These are phyloP conservation scores for Poeciliopsis infans DNA, from an alignment of 2,797 vertebrate genomes.

Conservation along the genomic window DNA sequence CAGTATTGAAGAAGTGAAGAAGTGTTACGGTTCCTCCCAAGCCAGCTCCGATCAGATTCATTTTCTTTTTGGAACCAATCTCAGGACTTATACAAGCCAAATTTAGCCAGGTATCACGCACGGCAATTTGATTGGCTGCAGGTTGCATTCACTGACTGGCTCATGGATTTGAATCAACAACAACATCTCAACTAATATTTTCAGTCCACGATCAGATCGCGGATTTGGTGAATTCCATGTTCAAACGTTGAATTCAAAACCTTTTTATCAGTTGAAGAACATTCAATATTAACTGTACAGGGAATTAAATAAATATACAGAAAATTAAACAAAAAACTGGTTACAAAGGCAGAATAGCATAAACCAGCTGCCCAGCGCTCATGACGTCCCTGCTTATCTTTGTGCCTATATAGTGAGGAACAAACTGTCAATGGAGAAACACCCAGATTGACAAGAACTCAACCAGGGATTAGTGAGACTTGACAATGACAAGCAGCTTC, in stretches of 20 bases:
- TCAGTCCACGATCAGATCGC: rapidly evolving
- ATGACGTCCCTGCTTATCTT: too few species aligned
- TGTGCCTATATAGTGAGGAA: too few species aligned
- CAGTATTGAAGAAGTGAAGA: neutral
- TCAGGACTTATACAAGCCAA: neutral
- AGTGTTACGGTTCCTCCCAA: neutral
- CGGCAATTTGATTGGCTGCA: neutral
- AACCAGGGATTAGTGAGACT: neutral
- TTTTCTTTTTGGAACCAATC: neutral
- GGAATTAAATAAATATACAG: too few species aligned
- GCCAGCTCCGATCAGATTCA: too few species aligned
- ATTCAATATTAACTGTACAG: too few species aligned
- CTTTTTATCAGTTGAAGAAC: too few species aligned
- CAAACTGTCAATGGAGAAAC: neutral
- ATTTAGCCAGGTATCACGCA: neutral
- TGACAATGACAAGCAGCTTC: neutral
- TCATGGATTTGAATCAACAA: neutral
- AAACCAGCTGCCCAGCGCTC: too few species aligned
- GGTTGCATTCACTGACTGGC: neutral
- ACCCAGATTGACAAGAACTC: neutral
- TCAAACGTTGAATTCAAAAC: too few species aligned
- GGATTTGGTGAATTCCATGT: too few species aligned
- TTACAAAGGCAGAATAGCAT: too few species aligned
- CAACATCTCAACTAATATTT: too few species aligned
- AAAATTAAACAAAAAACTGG: too few species aligned